These are phyloP conservation scores for Bombyx mandarina DNA, from an alignment of 1,140 invertebrate species.

Conservation along the genomic window DNA sequence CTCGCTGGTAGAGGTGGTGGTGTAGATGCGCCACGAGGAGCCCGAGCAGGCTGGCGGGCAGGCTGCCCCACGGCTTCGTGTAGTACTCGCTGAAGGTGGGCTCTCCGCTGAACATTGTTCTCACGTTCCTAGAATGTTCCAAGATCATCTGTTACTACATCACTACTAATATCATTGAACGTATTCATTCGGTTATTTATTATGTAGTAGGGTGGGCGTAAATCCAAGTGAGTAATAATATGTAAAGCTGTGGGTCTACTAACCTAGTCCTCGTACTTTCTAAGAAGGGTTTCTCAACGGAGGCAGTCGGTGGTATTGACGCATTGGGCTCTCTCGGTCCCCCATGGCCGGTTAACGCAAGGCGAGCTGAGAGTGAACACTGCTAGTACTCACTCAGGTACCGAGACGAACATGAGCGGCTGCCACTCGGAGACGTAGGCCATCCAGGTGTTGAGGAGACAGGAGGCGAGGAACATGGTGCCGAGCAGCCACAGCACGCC, in stretches of 20 bases:
- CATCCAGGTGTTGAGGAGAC: constrained; percentile 16
- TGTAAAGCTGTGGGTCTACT: no score
- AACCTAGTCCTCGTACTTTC: no score
- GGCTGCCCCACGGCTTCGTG: background rate
- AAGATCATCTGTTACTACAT: no score
- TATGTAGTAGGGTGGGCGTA: no score
- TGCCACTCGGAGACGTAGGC: constrained; percentile 27
- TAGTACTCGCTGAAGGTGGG: background rate
- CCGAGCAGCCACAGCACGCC: constrained; percentile 16
- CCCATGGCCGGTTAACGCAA: no score
- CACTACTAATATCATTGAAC: no score
- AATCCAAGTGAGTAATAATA: no score
- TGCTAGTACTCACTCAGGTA: constrained; percentile 21
- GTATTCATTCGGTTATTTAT: no score
- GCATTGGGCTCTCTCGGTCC: no score
- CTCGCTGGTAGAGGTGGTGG: constrained; percentile 19
- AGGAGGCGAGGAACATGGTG: constrained; percentile 13
- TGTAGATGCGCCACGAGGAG: constrained; percentile 24
- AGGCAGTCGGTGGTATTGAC: no score
- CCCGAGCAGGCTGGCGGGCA: background rate
- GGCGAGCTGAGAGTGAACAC: no score
- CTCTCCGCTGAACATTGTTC: background rate
- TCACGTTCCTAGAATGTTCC: constrained; percentile 4
- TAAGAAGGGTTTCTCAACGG: no score
- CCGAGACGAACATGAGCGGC: constrained; percentile 19